Percentiles rank a stretch among this genome's conserved stretches.
These are phyloP conservation scores for Dicyrtomina minuta DNA, from an alignment of 2,888 invertebrate species.

Conservation along the genomic window DNA sequence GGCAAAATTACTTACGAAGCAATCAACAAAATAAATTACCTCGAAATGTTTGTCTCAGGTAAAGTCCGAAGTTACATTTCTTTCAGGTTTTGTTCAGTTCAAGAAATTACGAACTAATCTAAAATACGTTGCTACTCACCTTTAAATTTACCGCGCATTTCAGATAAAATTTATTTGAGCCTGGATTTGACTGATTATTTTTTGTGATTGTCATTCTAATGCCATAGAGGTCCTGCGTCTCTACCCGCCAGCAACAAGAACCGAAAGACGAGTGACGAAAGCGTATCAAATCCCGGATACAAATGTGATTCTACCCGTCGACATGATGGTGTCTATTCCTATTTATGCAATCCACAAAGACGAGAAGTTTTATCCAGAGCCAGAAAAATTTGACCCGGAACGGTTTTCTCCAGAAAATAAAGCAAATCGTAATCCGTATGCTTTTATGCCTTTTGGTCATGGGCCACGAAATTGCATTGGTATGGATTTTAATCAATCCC, in stretches of 20 bases:
- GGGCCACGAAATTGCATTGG: constrained; percentile 38
- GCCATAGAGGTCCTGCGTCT: constrained; percentile 27
- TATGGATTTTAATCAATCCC: constrained; percentile 5
- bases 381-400: constrained; percentile 36
- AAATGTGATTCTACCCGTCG: constrained; percentile 23
- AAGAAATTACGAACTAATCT: too few species aligned
- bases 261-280: constrained; percentile 30
- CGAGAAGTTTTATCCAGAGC: constrained; percentile 26
- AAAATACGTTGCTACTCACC: too few species aligned
- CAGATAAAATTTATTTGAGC: too few species aligned
- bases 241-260: constrained; percentile 23
- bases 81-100: too few species aligned
- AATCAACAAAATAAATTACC: constrained; percentile 39
- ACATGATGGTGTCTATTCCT: constrained; percentile 19
- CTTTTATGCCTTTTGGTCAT: constrained; percentile 36
- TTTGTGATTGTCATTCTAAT: too few species aligned
- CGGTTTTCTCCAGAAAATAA: constrained; percentile 30
- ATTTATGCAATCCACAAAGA: constrained; percentile 25
- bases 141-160: too few species aligned
- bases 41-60: constrained; percentile 48
- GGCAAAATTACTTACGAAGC: constrained; percentile 44
- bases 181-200: too few species aligned
- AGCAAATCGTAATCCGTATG: constrained; percentile 25
- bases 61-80: too few species aligned
- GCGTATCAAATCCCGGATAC: constrained; percentile 24